Evolutionary conservation across 2,888 invertebrate genomes (phyloP).

Genomic region (Adela reaumurella): DNA sequence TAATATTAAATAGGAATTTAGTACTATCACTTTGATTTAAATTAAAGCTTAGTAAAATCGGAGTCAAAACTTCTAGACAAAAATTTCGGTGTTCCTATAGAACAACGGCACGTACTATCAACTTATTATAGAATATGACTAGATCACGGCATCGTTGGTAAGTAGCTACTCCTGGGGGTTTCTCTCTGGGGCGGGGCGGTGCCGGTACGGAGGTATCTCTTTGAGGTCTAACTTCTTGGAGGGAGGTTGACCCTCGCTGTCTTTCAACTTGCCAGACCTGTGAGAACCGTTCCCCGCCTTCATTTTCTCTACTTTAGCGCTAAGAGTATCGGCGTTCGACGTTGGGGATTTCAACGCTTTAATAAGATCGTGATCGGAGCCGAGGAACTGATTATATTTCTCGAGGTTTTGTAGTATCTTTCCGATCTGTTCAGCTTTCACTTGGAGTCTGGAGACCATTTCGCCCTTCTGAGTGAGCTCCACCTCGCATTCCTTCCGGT

Average conservation of each 20-base stretch:
- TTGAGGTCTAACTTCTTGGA: conserved; percentile 49
- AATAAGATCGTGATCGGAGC: conserved; percentile 54
- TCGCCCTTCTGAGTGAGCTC: conserved; percentile 95
- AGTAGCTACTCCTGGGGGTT: conserved; percentile 4
- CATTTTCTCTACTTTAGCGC: conserved; percentile 35
- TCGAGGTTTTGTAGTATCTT: conserved; percentile 88
- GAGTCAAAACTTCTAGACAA: too few species aligned
- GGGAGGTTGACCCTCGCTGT: conserved; percentile 49
- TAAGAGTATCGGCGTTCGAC: conserved; percentile 32
- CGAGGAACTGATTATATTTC: conserved; percentile 75
- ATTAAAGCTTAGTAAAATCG: too few species aligned
- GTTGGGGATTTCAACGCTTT: conserved; percentile 49
- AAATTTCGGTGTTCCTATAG: too few species aligned
- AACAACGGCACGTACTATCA: too few species aligned
- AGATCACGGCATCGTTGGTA: too few species aligned
- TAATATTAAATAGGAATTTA: too few species aligned
- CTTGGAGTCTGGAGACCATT: conserved; percentile 91
- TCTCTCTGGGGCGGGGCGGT: conserved; percentile 19
- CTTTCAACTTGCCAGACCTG: conserved; percentile 45
- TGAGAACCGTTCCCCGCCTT: conserved; percentile 38
- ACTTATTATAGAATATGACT: too few species aligned
- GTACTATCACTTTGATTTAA: too few species aligned
- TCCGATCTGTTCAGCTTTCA: conserved; percentile 93
- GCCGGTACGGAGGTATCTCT: conserved; percentile 53
- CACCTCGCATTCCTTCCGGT: conserved; percentile 84